Evolutionary conservation across 2,113 vertebrate genomes (phyloP), one percentile per base, ranked within the genome.

Genomic region (Tonatia bakeri): DNA sequence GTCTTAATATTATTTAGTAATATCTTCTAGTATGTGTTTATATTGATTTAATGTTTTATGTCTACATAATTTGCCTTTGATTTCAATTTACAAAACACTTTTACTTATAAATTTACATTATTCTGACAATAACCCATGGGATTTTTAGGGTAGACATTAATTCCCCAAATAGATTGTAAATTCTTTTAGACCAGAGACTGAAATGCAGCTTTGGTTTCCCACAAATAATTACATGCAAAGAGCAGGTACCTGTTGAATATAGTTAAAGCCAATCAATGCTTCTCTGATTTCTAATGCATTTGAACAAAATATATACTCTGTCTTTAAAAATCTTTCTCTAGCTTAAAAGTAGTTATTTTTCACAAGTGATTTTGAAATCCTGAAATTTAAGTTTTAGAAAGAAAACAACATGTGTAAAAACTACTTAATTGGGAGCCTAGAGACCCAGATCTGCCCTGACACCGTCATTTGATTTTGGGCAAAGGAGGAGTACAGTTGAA

Each of bases 81-180:
- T 89, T 75, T 85, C 22, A 73, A 75, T 75, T 85, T 90, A 67
- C 40, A 90, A 73, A 83, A 26, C 26, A 84, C 15, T 65, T 65
- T 73, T 64, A 92, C 13, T 87, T 67, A 92, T 73, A 89, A 56
- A 92, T 36, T 93, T 50, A 82, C 40, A 72, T 90, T 95, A 93
- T 82, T 20, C 26, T 65, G 36, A 91, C 1, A 87, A 50, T 40
- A 90, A 91, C 5, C 16, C 19, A 76, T 43, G 38, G 9, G 14
- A 22, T 76, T 81, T 86, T 93, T 65, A 67, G 7, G 43, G 15
- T 67, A 80, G 80, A 67, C 16, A 80, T 75, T 76, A 90, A 93
- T 90, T 87, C 56, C 31, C 50, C 43, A 64, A 72, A 82, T 56
- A 76, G 31, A 61, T 40, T 72, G 19, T 54, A 80, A 88, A 94